Percentiles rank a stretch among this genome's conserved stretches.
Conservation (phyloP, 2,113 vertebrate species). For the Panthera leo region DNA sequence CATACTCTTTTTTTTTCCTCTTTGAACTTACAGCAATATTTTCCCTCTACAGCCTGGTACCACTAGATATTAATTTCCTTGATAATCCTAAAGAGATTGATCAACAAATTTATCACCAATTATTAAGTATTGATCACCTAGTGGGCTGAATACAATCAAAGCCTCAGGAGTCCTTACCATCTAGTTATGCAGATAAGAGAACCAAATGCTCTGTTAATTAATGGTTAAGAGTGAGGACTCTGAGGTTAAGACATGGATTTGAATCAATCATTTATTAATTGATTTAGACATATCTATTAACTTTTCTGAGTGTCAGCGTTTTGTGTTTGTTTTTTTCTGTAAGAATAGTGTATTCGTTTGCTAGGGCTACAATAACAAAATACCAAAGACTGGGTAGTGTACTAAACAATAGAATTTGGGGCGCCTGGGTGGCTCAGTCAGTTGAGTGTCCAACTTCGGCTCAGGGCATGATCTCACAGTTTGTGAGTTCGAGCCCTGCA, state of each 20-base stretch:
- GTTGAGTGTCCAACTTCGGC: too few relatives aligned
- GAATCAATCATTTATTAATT: neutral
- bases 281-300: neutral
- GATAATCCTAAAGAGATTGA: neutral
- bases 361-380: too few relatives aligned
- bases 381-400: too few relatives aligned
- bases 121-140: neutral
- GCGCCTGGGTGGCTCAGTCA: too few relatives aligned
- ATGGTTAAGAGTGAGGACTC: neutral
- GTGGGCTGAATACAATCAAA: neutral
- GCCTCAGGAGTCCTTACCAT: neutral
- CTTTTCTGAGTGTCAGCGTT: neutral
- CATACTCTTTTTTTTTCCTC: neutral
- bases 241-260: neutral
- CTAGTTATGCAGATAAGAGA: neutral
- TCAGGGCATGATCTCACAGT: too few relatives aligned
- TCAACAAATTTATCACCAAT: neutral
- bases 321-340: neutral
- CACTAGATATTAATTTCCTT: neutral
- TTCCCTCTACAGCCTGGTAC: neutral
- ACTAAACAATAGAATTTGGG: too few relatives aligned
- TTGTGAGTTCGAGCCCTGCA: too few relatives aligned
- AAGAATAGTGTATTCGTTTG: too few relatives aligned
- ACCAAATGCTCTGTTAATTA: neutral
- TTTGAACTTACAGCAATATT: neutral